Evolutionary conservation across 2,888 invertebrate species (phyloP).

Genomic region (Lasioglossum marginatum): DNA sequence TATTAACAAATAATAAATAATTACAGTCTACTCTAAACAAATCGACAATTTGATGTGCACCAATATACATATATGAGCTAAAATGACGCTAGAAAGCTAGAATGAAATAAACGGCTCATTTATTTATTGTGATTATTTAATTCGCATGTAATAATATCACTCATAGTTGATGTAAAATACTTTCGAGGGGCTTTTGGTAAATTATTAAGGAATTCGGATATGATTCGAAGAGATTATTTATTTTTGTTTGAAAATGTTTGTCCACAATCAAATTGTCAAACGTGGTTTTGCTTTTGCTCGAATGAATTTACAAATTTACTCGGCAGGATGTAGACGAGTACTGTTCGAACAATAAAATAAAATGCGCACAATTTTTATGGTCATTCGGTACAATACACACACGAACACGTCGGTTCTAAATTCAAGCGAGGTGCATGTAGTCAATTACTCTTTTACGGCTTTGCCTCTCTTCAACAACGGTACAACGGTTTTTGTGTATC

Average conservation of each 20-base stretch:
- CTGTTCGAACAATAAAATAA: not conserved
- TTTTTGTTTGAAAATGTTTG: too few species aligned
- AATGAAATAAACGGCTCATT: too few species aligned
- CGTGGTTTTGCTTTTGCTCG: not conserved
- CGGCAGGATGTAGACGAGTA: not conserved
- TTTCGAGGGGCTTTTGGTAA: too few species aligned
- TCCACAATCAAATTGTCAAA: too few species aligned
- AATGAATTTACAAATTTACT: not conserved
- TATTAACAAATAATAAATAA: too few species aligned
- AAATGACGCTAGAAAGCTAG: too few species aligned
- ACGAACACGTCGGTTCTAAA: constrained; percentile 22
- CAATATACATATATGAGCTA: too few species aligned
- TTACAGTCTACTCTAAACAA: too few species aligned
- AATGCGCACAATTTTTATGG: not conserved
- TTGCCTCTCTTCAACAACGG: constrained; percentile 28
- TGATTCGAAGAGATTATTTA: too few species aligned
- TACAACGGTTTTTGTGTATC: constrained; percentile 20
- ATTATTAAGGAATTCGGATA: too few species aligned
- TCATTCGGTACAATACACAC: constrained; percentile 16
- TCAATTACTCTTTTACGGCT: constrained; percentile 48
- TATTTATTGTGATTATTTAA: not conserved
- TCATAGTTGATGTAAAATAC: too few species aligned
- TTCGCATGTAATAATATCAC: not conserved
- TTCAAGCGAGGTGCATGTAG: constrained; percentile 31
- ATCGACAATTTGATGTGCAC: too few species aligned